Evolutionary conservation across 2,888 invertebrate genomes (phyloP).

Genomic region (Orthosia cruda): DNA sequence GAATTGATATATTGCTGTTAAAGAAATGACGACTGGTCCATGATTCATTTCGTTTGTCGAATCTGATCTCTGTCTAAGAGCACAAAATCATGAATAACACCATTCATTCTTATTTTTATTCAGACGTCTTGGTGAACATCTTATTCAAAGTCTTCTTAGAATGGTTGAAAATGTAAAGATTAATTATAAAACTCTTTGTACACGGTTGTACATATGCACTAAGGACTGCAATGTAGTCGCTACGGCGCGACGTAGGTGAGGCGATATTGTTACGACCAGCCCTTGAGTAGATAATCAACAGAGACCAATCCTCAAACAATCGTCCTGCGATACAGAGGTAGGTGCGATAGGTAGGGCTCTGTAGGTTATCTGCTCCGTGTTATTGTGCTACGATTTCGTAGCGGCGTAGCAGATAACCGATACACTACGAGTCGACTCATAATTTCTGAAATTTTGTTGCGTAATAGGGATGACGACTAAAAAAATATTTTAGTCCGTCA

Average conservation of each 20-base stretch:
- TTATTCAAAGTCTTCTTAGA: neutral
- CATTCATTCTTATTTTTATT: too few relatives aligned
- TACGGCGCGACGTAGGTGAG: neutral
- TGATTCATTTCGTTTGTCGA: too few relatives aligned
- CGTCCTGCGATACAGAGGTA: neutral
- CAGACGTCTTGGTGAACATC: neutral
- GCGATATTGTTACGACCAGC: neutral
- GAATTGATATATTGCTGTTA: too few relatives aligned
- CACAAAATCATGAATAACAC: neutral
- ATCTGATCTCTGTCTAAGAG: too few relatives aligned
- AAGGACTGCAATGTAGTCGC: neutral
- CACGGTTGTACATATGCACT: neutral
- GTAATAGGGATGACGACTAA: too few relatives aligned
- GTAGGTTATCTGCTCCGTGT: neutral
- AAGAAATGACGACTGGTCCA: too few relatives aligned
- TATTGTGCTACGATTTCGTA: constrained; percentile 16
- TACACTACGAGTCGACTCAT: constrained; percentile 33
- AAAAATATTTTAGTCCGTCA: too few relatives aligned
- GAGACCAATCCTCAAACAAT: neutral
- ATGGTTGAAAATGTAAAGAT: neutral
- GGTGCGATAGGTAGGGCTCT: constrained; percentile 3
- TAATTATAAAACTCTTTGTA: constrained; percentile 8
- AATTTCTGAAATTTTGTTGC: too few relatives aligned
- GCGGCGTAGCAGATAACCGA: constrained; percentile 33
- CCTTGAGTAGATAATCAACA: neutral